A percentile compares a stretch with the other conserved stretches of the same genome.
Evolutionary conservation across 2,888 invertebrate genomes (phyloP).

Genomic region (Philaethria dido): DNA sequence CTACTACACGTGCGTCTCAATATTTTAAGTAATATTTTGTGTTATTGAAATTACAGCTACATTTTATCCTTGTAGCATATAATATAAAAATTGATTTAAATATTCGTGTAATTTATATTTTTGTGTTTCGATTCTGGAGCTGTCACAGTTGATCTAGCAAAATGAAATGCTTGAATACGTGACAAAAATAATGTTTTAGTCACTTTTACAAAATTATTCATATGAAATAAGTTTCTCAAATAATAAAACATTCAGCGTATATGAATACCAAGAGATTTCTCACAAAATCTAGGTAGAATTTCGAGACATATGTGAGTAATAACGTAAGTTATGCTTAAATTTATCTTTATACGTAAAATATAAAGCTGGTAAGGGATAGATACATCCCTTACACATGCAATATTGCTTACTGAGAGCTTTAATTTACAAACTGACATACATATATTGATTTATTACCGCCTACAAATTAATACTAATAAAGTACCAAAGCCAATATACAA

Average conservation of each 20-base stretch:
- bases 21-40: too few relatives aligned
- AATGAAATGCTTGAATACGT: background rate
- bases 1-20: too few relatives aligned
- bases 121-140: background rate
- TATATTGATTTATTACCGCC: background rate
- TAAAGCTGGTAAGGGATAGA: background rate
- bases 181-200: slow-evolving; percentile 6
- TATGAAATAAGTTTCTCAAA: slow-evolving; percentile 7
- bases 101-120: background rate
- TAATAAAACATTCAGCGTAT: slow-evolving; percentile 13
- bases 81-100: background rate
- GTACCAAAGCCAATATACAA: background rate
- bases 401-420: background rate
- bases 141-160: slow-evolving; percentile 6
- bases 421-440: background rate
- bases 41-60: background rate
- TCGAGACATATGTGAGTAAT: slow-evolving; percentile 13
- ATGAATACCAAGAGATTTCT: background rate
- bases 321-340: background rate
- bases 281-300: background rate
- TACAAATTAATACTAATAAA: background rate
- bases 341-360: background rate
- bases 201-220: slow-evolving; percentile 2
- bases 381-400: background rate
- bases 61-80: too few relatives aligned